Evolutionary conservation across 2,888 invertebrate species (phyloP).

Genomic region (Thelaira solivaga): DNA sequence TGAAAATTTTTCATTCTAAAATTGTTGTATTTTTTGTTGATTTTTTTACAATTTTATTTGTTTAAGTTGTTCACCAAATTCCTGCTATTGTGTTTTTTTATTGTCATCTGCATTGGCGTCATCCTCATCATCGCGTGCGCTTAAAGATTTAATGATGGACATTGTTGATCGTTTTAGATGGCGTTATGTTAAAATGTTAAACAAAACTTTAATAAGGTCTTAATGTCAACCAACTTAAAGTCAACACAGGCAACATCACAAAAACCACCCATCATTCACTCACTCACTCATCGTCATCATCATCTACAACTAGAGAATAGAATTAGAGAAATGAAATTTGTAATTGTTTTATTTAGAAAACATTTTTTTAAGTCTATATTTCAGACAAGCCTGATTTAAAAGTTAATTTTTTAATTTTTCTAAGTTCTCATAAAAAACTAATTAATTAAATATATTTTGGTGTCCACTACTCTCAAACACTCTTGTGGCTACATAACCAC

Average conservation of each 20-base stretch:
- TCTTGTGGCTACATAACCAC: no score
- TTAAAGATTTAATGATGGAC: conserved; percentile 56
- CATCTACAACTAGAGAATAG: neutral
- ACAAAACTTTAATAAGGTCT: conserved; percentile 57
- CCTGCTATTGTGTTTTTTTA: neutral
- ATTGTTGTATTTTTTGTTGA: neutral
- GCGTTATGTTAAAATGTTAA: conserved; percentile 58
- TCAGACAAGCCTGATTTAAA: neutral
- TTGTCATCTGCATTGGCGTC: conserved; percentile 37
- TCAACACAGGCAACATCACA: conserved; percentile 6
- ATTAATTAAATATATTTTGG: no score
- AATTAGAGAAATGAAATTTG: conserved; percentile 31
- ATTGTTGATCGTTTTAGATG: conserved; percentile 48
- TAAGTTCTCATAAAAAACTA: no score
- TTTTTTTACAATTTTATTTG: conserved; percentile 15
- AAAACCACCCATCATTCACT: conserved; percentile 32
- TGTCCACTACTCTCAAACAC: no score
- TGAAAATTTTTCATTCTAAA: conserved; percentile 27
- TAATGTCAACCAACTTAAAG: conserved; percentile 50
- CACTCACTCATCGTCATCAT: conserved; percentile 35
- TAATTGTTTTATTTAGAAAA: conserved; percentile 6
- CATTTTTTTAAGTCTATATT: neutral
- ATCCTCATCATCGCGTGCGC: conserved; percentile 39
- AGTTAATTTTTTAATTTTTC: neutral
- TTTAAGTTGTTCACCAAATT: neutral